Conservation (phyloP, 2,113 vertebrate species). For the Phoxinus phoxinus region DNA sequence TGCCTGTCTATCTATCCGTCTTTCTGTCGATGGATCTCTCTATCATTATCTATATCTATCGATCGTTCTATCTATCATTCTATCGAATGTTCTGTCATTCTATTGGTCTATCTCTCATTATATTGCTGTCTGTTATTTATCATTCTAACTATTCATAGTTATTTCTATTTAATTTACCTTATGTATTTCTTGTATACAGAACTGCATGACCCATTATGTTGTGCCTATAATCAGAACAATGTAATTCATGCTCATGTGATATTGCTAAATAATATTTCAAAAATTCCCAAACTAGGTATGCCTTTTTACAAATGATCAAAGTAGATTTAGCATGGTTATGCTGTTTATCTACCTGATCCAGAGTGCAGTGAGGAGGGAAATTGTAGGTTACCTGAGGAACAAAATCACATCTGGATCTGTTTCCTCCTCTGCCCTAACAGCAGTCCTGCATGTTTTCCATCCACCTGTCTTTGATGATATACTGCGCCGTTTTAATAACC, state of each 20-base stretch:
- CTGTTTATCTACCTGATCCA: slow-evolving; percentile 39
- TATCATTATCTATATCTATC: no score
- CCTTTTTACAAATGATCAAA: neutral
- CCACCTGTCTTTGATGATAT: slow-evolving; percentile 65
- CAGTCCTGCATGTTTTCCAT: slow-evolving; percentile 57
- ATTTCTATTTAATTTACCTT: neutral
- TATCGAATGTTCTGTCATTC: neutral
- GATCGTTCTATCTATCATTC: no score
- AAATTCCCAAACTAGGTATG: neutral
- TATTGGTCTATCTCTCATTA: neutral
- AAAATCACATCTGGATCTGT: slow-evolving; percentile 75
- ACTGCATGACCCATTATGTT: neutral
- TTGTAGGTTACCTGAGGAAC: slow-evolving; percentile 73
- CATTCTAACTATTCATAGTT: neutral
- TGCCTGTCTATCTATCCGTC: neutral
- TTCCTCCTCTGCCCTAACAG: slow-evolving; percentile 64
- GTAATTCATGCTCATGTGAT: neutral
- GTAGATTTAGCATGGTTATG: slow-evolving; percentile 10
- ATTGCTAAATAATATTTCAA: neutral
- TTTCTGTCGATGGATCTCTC: no score
- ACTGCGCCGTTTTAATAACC: slow-evolving; percentile 55
- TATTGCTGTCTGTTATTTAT: neutral
- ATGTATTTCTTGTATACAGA: neutral
- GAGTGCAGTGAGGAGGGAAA: slow-evolving; percentile 63
- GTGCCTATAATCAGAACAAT: neutral